Percentiles rank a stretch among this genome's conserved stretches.
These are phyloP conservation scores for Xerus inauris DNA, from an alignment of 2,113 vertebrate species.

Conservation along the genomic window DNA sequence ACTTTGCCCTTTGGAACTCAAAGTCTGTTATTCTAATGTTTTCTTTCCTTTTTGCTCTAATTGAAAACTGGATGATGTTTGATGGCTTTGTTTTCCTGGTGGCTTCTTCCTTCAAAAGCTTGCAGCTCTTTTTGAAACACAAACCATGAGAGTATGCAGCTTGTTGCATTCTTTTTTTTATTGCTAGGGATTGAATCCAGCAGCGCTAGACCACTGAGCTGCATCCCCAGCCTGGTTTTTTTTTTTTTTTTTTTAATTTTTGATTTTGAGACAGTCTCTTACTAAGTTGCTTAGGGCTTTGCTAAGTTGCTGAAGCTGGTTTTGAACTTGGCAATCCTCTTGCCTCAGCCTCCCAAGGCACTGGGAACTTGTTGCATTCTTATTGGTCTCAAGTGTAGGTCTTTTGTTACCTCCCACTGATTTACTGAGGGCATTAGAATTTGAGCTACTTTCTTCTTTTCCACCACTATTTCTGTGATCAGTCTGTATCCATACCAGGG, in stretches of 20 bases:
- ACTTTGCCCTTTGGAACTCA: constrained; percentile 60
- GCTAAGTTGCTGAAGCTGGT: too few relatives aligned
- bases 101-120: constrained; percentile 68
- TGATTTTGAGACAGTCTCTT: too few relatives aligned
- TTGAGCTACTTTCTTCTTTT: constrained; percentile 44
- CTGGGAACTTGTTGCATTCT: neutral
- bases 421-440: neutral
- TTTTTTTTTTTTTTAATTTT: too few relatives aligned
- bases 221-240: too few relatives aligned
- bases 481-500: neutral
- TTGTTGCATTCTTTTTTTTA: constrained; percentile 5
- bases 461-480: neutral
- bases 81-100: constrained; percentile 67
- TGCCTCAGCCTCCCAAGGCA: too few relatives aligned
- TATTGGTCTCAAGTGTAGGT: constrained; percentile 37
- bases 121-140: constrained; percentile 48
- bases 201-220: too few relatives aligned
- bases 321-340: too few relatives aligned
- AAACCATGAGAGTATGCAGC: neutral
- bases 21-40: constrained; percentile 52
- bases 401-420: neutral
- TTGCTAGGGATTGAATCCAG: too few relatives aligned
- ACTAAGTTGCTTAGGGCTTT: too few relatives aligned
- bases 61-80: constrained; percentile 64
- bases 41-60: constrained; percentile 62